Base-by-base conservation (phyloP, 2,113 vertebrate species). In the Leptodactylus fuscus region DNA sequence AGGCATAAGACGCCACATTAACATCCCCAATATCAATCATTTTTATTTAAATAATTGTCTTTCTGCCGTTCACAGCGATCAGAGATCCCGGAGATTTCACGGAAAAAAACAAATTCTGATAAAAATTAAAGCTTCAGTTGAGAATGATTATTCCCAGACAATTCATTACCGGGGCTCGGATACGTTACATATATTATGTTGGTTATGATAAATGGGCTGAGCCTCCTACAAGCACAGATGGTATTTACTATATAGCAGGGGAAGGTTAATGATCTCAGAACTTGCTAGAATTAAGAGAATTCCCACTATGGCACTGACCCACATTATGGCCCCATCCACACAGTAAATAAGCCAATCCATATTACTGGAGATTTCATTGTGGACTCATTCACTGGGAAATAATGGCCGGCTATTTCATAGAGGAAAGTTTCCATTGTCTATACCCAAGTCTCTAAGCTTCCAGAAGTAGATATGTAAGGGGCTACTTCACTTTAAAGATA, bases 11-110 rank as follows among this genome's bases (percentile, higher is more conserved):
- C 20, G 82, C 53, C 82, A 76, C 82, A 62, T 75, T 41, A 36
- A 34, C 70, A 34, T 62, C 34, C 34, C 48, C 74, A 60, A 75
- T 34, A 83, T 83, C 44, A 75, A 83, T 83, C 82, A 83, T 62
- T 83, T 83, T 83, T 83, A 83, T 60, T 83, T 76, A 75, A 83
- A 83, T 83, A 46, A 83, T 73, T 62, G 36, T 75, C 69, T 83
- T 53, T 62, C 71, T 12, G 34, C 24, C 69, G 51, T 74, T 74
- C 55, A 70, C 46, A 46, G 67, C 51, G 36, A 83, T 75, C 51
- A 44, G 69, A 83, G 51, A 83, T 83, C 36, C 38, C 24, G 10
- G 34, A 46, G 69, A 75, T 62, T 83, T 41, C 27, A 44, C 12
- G 20, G 36, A 46, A n/a, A 62, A 75, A 60, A 60, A 73, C n/a